Conservation (phyloP, 1,140 invertebrate species). For the Antheraea pernyi region DNA sequence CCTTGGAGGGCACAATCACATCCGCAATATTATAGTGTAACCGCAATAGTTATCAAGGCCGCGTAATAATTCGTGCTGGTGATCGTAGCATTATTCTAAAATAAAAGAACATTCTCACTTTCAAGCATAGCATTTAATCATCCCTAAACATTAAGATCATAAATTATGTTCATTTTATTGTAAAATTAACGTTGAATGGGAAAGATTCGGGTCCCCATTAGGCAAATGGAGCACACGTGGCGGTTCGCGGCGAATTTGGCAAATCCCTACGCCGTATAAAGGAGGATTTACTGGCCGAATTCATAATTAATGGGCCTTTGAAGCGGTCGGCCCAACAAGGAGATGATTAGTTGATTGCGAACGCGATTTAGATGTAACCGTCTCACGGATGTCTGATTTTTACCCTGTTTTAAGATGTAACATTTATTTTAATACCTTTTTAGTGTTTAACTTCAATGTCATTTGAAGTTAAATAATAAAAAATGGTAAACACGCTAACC, state of each 20-base stretch:
- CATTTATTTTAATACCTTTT: too few relatives aligned
- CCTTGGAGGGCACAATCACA: too few relatives aligned
- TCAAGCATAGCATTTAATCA: background rate
- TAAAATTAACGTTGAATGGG: constrained; percentile 29
- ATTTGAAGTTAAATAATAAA: too few relatives aligned
- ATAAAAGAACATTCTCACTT: background rate
- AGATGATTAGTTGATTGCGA: constrained; percentile 56
- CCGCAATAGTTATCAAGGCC: too few relatives aligned
- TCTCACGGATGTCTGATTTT: background rate
- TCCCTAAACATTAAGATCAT: background rate
- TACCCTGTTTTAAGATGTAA: too few relatives aligned
- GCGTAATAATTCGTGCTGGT: too few relatives aligned
- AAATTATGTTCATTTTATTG: constrained; percentile 4
- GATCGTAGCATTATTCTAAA: too few relatives aligned
- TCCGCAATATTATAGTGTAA: too few relatives aligned
- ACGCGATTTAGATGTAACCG: constrained; percentile 33
- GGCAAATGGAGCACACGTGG: constrained; percentile 60
- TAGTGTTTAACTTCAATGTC: too few relatives aligned
- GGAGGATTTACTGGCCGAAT: constrained; percentile 61
- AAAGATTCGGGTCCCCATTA: constrained; percentile 53
- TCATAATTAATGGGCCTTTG: constrained; percentile 63
- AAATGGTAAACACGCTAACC: too few relatives aligned
- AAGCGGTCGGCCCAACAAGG: constrained; percentile 37
- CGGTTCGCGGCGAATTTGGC: constrained; percentile 28
- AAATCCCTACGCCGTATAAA: constrained; percentile 60